Evolutionary conservation across 2,797 vertebrate genomes (phyloP).

Genomic region (Peromyscus eremicus): DNA sequence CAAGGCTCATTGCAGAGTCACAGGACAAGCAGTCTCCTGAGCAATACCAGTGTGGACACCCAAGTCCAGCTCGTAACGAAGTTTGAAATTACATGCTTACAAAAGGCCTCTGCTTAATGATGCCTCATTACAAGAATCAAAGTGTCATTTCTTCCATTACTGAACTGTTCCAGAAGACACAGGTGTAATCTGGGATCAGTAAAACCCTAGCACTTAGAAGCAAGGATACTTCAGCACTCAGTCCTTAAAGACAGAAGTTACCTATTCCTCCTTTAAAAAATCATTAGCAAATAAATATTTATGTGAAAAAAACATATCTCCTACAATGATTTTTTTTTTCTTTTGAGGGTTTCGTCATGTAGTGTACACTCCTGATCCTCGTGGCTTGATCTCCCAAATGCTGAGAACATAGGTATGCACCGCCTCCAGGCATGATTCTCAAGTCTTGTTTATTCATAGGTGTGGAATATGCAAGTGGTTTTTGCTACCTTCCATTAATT

Average conservation of each 20-base stretch:
- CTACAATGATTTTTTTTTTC: neutral
- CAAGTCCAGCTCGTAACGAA: slow-evolving; percentile 57
- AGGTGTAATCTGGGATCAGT: slow-evolving; percentile 33
- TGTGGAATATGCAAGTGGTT: neutral
- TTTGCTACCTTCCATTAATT: slow-evolving; percentile 49
- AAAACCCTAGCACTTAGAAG: neutral
- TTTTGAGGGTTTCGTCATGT: neutral
- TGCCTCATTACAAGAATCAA: slow-evolving; percentile 75
- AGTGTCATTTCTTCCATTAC: slow-evolving; percentile 64
- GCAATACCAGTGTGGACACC: neutral
- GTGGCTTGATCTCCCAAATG: neutral
- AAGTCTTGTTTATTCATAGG: neutral
- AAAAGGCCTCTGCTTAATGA: slow-evolving; percentile 71
- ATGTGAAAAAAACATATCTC: neutral
- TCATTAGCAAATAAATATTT: slow-evolving; percentile 5
- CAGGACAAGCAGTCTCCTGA: slow-evolving; percentile 39
- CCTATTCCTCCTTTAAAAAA: neutral
- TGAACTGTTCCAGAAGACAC: slow-evolving; percentile 49
- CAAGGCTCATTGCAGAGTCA: slow-evolving; percentile 33
- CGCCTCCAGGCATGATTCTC: neutral
- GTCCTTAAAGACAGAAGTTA: neutral
- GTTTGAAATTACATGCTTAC: slow-evolving; percentile 76
- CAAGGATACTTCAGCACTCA: neutral
- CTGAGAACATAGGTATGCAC: too few relatives aligned
- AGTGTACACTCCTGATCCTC: neutral